A percentile compares a stretch with the other conserved stretches of the same genome.
These are phyloP conservation scores for Casuarius casuarius DNA, from an alignment of 2,113 vertebrate genomes.

Conservation along the genomic window DNA sequence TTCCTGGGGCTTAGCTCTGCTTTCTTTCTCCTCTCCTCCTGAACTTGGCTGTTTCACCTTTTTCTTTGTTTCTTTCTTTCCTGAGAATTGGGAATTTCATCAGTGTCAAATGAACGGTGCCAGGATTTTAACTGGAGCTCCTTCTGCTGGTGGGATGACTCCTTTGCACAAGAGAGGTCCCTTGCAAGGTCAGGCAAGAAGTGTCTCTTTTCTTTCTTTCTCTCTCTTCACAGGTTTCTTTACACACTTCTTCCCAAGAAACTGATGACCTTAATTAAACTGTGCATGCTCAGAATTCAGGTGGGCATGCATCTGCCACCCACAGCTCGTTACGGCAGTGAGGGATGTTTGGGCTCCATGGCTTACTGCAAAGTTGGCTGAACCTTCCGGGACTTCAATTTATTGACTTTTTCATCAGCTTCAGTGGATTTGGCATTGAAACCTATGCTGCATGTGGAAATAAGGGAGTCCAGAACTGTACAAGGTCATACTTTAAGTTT, in stretches of 20 bases:
- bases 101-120: background rate
- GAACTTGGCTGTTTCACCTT: background rate
- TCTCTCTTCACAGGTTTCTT: background rate
- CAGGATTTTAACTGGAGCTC: constrained; percentile 47
- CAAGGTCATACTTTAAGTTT: background rate
- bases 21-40: background rate
- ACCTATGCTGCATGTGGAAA: background rate
- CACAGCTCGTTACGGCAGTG: background rate
- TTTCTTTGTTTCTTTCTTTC: background rate
- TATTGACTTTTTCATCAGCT: background rate
- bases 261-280: background rate
- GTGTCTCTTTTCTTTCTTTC: no score
- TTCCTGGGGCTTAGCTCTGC: background rate
- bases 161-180: background rate
- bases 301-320: background rate
- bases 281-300: background rate
- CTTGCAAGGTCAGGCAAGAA: background rate
- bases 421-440: rapidly evolving
- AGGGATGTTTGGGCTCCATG: rapidly evolving
- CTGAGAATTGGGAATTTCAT: background rate
- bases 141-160: constrained; percentile 44
- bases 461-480: background rate
- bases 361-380: background rate
- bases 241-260: background rate
- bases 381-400: background rate